Evolutionary conservation across 2,113 vertebrate species (phyloP), one percentile per base, ranked within the genome.

Genomic region (Thalassoma bifasciatum): DNA sequence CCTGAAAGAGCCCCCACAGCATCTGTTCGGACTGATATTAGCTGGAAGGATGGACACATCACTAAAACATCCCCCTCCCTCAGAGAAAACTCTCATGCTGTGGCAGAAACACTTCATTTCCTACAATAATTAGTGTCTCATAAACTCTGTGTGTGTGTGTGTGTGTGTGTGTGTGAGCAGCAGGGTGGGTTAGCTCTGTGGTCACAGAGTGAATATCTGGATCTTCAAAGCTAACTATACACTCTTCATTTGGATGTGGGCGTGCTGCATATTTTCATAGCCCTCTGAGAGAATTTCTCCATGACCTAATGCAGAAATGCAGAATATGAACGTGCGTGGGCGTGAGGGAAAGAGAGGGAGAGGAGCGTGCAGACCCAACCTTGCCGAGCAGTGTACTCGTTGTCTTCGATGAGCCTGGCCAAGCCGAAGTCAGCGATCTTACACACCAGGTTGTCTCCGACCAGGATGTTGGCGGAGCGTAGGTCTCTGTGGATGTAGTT

Each of bases 401-500:
- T 99, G 90, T 99, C 98, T 86, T 99, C 97, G 60, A 99, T 99
- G 84, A 99, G 92, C 65, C 98, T 92, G 71, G 98, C 98, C 89
- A 99, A 84, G 24, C 98, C 98, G 0, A 99, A 99, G 88, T 99
- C 98, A 0, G 98, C 98, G 44, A 99, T 99, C 94, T 99, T 99
- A 89, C 97, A 99, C 82, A 96, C 96, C 11, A 98, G 92, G 82
- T 95, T 96, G 47, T 99, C 98, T 12, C 95, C 97, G 23, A 99
- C 98, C 71, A 99, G 94, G 77, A 99, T 99, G 91, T 99, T 99
- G 69, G 98, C 98, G 0, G 97, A 96, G 23, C 98, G 93, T 79
- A 99, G 93, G 56, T 99, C 98, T 90, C 98, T 94, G 92, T 99
- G 98, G 83, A 99, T 99, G 63, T 99, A 99, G 91, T 99, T 99